Evolutionary conservation across 2,797 vertebrate genomes (phyloP), one percentile per base, ranked within the genome.

Genomic region (Darevskia mixta): DNA sequence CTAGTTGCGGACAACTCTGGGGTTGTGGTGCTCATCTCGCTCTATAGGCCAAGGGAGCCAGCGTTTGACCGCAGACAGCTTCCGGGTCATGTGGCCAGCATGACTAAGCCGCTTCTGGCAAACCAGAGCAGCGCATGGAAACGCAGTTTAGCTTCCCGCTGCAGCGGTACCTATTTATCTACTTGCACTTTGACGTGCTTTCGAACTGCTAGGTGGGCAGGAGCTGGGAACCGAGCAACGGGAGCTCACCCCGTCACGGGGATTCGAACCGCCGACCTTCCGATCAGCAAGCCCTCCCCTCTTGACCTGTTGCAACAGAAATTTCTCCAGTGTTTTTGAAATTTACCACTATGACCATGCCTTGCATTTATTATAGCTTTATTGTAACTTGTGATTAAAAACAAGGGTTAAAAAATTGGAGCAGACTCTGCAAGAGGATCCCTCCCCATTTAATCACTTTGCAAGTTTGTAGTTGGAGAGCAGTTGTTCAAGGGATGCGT

Each of bases 341-440:
- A 78, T 76, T 83, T 35, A 20, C 45, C 66, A 15, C 64, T 64
- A 35, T 2, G 2, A 69, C 17, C 78, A 89, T 80, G 75, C 90
- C 45, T 77, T 49, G 13, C 71, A 0, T 2, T 79, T 73, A 72
- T 18, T 0, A 9, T 55, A 85, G 29, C 80, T 27, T 55, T 49
- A 80, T 83, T 67, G 20, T 79, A 86, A 83, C 11, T 79, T 8
- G 13, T 45, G 71, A 79, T 87, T 78, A n/a, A 29, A 72, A 88
- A 80, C 66, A 27, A 86, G 79, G 83, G 85, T 58, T 66, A n/a
- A 89, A 82, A 4, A n/a, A 5, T 17, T 7, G 55, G 87, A 67
- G 20, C 13, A 76, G 66, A 35, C 75, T 87, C 88, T 58, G 79
- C 45, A 27, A 84, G 80, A 43, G 17, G 35, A 9, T 61, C 29